phyloP scores from a whole-genome alignment of 1,140 invertebrate genomes.

The Mya arenaria region DNA sequence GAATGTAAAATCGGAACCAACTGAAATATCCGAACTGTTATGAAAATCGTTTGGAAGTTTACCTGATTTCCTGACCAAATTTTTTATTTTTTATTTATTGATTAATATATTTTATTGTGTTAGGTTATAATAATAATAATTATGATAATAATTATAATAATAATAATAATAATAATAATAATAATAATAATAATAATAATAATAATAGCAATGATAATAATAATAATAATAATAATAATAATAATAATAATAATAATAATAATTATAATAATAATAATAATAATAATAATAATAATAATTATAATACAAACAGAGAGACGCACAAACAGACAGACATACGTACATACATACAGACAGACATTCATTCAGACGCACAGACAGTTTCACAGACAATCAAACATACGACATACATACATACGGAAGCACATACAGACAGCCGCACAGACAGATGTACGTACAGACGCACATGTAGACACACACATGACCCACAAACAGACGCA shows the following conservation, averaged over 20 bases:
- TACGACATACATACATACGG: too few species aligned
- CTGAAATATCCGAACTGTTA: too few species aligned
- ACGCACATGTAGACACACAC: too few species aligned
- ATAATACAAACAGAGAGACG: neutral
- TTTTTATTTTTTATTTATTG: too few species aligned
- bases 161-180: conserved; percentile 25
- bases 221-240: conserved; percentile 23
- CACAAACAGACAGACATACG: neutral
- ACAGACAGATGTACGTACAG: neutral
- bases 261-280: neutral
- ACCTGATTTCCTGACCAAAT: too few species aligned
- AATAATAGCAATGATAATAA: conserved; percentile 53
- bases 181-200: conserved; percentile 15
- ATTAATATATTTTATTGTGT: too few species aligned
- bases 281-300: neutral
- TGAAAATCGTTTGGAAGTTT: too few species aligned
- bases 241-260: conserved; percentile 32
- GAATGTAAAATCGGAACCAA: too few species aligned
- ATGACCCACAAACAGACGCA: too few species aligned
- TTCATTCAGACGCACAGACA: neutral
- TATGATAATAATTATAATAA: neutral
- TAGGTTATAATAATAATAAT: conserved; percentile 29
- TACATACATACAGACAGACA: neutral
- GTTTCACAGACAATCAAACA: too few species aligned
- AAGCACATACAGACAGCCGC: neutral